phyloP scores from a whole-genome alignment of 2,888 invertebrate species.

The Tenthredo scrophulariae region DNA sequence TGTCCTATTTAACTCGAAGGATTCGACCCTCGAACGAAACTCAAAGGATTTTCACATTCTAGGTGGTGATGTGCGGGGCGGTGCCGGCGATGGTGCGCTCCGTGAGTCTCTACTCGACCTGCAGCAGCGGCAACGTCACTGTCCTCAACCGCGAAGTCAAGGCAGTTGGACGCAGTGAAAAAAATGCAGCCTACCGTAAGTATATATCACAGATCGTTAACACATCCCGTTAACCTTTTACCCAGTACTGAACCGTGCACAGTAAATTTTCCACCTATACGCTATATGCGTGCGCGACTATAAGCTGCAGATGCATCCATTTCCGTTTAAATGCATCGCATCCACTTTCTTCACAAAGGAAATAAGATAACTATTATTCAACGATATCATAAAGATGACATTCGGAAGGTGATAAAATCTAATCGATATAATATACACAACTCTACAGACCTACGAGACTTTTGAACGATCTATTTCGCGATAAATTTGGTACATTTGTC shows the following conservation, averaged over 20 bases:
- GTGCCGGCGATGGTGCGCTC: conserved; percentile 86
- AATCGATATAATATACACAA: not conserved
- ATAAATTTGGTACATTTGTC: not conserved
- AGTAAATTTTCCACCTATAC: conserved; percentile 18
- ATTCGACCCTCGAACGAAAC: conserved; percentile 27
- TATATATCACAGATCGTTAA: conserved; percentile 65
- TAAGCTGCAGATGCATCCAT: not conserved
- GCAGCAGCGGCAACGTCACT: conserved; percentile 85
- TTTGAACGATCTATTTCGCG: not conserved
- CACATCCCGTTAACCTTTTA: conserved; percentile 49
- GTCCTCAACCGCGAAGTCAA: conserved; percentile 84
- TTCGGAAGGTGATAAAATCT: not conserved
- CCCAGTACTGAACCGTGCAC: conserved; percentile 18
- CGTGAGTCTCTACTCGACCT: conserved; percentile 85
- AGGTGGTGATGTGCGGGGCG: conserved; percentile 88
- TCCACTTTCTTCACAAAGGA: not conserved
- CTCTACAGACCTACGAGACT: not conserved
- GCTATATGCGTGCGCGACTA: not conserved
- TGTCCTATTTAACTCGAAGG: conserved; percentile 40
- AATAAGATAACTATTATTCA: not conserved
- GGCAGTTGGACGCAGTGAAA: conserved; percentile 80
- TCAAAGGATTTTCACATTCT: conserved; percentile 61
- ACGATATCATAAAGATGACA: not conserved
- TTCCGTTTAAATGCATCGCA: not conserved
- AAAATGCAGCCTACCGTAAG: conserved; percentile 83